Percentiles rank a stretch among this genome's conserved stretches.
Evolutionary conservation across 2,797 vertebrate genomes (phyloP).

Genomic region (Hemitrygon akajei): DNA sequence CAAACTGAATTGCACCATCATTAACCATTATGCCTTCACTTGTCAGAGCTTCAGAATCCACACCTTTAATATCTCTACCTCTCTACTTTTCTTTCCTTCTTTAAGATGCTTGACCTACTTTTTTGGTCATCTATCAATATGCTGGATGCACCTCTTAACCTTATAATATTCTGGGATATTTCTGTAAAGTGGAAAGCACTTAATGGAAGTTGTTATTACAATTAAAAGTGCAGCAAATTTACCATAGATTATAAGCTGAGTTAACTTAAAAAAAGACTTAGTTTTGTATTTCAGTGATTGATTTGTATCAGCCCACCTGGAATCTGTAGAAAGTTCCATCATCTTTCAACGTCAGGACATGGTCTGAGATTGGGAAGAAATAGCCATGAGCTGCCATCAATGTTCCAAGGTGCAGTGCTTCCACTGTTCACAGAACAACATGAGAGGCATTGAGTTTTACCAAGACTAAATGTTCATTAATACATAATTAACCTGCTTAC

Average conservation of each 20-base stretch:
- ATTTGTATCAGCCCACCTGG: conserved; percentile 62
- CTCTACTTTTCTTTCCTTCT: too few species aligned
- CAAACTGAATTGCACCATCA: too few species aligned
- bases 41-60: too few species aligned
- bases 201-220: too few species aligned
- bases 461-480: background rate
- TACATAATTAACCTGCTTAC: background rate
- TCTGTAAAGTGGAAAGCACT: too few species aligned
- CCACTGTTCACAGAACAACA: conserved; percentile 61
- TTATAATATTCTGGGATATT: too few species aligned
- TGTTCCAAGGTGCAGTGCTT: conserved; percentile 88
- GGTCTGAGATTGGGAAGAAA: conserved; percentile 96
- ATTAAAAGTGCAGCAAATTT: background rate
- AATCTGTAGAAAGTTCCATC: conserved; percentile 95
- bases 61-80: too few species aligned
- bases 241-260: background rate
- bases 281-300: background rate
- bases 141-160: too few species aligned
- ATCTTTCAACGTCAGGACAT: conserved; percentile 90
- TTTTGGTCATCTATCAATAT: too few species aligned
- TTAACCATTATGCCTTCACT: too few species aligned
- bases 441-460: background rate
- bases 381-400: conserved; percentile 94
- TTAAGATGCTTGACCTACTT: too few species aligned
- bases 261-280: background rate